These are phyloP conservation scores for Nettapus auritus DNA, from an alignment of 2,113 vertebrate genomes.

Conservation along the genomic window DNA sequence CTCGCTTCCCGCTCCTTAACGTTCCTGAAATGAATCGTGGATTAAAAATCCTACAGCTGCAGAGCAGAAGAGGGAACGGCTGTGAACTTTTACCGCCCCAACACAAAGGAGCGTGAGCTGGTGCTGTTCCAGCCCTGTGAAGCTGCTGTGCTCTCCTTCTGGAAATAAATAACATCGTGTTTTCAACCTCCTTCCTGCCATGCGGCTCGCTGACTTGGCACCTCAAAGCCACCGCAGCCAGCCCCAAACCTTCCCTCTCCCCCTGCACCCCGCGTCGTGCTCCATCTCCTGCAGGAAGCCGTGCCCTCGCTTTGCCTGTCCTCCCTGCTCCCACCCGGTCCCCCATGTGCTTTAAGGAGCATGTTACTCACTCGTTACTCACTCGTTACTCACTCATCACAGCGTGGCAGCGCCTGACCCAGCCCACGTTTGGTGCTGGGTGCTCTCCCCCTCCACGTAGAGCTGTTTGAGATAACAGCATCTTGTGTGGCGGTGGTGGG, in stretches of 20 bases:
- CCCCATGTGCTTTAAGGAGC: fast-evolving
- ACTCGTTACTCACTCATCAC: not conserved
- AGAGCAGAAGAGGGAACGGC: not conserved
- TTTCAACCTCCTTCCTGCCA: not conserved
- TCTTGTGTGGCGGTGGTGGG: fast-evolving
- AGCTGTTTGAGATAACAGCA: fast-evolving
- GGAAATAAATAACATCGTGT: slow-evolving; percentile 5
- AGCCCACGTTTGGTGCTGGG: fast-evolving
- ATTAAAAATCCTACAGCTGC: not conserved
- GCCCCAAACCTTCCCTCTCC: not conserved
- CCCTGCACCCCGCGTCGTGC: not conserved
- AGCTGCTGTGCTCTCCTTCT: not conserved
- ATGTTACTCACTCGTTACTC: not conserved
- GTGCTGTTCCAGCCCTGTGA: not conserved
- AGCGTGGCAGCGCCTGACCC: not conserved
- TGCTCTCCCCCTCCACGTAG: not conserved
- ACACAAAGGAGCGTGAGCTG: not conserved
- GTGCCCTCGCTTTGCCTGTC: not conserved
- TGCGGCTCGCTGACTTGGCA: fast-evolving
- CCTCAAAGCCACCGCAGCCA: fast-evolving
- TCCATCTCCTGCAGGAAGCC: not conserved
- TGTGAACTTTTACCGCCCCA: not conserved
- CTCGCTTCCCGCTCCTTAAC: not conserved
- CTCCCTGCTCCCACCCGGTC: not conserved
- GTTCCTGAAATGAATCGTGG: not conserved